Percentiles rank a stretch among this genome's conserved stretches.
Conservation (phyloP, 2,797 vertebrate species). For the Monodelphis domestica region DNA sequence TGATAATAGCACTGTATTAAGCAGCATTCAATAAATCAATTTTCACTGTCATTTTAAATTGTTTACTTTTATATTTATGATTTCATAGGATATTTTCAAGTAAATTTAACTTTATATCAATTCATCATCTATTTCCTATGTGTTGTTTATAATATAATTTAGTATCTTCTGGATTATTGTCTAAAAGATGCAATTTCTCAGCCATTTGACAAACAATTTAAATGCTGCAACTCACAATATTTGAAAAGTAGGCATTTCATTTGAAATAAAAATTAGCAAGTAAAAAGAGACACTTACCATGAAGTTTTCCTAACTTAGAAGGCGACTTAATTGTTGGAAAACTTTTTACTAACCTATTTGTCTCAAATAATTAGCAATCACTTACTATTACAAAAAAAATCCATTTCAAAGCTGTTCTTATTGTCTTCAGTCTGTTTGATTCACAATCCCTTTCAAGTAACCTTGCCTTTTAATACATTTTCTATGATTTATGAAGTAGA, state of each 20-base stretch:
- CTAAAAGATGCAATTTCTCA: neutral
- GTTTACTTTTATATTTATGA: neutral
- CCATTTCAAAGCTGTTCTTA: neutral
- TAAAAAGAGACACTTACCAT: neutral
- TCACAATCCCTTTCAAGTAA: neutral
- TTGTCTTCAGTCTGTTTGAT: neutral
- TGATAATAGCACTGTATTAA: neutral
- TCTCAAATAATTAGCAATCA: neutral
- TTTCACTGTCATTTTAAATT: conserved; percentile 1
- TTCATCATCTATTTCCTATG: neutral
- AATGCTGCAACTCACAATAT: neutral
- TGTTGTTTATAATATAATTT: neutral
- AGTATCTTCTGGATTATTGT: neutral
- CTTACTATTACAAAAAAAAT: neutral
- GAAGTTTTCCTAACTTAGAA: neutral
- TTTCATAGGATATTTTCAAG: neutral
- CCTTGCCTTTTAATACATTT: conserved; percentile 22
- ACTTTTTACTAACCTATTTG: neutral
- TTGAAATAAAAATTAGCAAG: conserved; percentile 11
- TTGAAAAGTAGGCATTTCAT: conserved; percentile 5
- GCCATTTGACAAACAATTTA: conserved; percentile 1
- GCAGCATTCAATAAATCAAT: neutral
- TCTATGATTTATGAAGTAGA: conserved; percentile 9
- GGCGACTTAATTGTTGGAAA: conserved; percentile 19
- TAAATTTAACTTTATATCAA: neutral